Evolutionary conservation across 2,888 invertebrate species (phyloP), one percentile per base, ranked within the genome.

Genomic region (Argyresthia goedartella): DNA sequence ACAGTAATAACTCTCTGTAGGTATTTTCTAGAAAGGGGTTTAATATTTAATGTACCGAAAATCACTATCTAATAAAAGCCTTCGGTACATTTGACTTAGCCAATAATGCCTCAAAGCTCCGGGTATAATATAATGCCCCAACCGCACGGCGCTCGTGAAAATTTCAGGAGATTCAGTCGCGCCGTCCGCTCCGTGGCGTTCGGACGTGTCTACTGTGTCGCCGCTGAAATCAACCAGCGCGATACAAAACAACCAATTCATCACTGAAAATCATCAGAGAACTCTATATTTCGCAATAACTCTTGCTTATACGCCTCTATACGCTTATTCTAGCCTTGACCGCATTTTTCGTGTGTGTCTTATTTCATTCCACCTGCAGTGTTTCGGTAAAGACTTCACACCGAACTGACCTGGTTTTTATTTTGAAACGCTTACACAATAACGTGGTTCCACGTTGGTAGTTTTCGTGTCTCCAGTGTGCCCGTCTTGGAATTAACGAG

Each of bases 361-460:
- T 39, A 8, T 9, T 39, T 3, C n/a, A 6, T 1, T 11, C 39
- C 8, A 39, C n/a, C 39, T 9, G 39, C 10, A 3, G 39, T 8
- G n/a, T n/a, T 39, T 39, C n/a, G 25, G 25, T 25, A 25, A 25
- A 25, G 25, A 25, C 25, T 25, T 6, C 6, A 6, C 25, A 25
- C n/a, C n/a, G 25, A 25, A 55, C 57, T 78, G 81, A 79, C 79
- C 80, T 69, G 76, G 63, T 80, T 78, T 70, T 76, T 74, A 75
- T 75, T 78, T 76, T 69, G 70, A 74, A 66, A 66, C 58, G 69
- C 67, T 77, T 76, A 71, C 77, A 78, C 77, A 74, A 77, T 71
- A 72, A 62, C 62, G 46, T 45, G 47, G 39, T 52, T 52, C 16
- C n/a, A n/a, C n/a, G 39, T 39, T 39, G 3, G 39, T 9, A 39